Evolutionary conservation across 2,113 vertebrate species (phyloP).

Genomic region (Scolopax mira): DNA sequence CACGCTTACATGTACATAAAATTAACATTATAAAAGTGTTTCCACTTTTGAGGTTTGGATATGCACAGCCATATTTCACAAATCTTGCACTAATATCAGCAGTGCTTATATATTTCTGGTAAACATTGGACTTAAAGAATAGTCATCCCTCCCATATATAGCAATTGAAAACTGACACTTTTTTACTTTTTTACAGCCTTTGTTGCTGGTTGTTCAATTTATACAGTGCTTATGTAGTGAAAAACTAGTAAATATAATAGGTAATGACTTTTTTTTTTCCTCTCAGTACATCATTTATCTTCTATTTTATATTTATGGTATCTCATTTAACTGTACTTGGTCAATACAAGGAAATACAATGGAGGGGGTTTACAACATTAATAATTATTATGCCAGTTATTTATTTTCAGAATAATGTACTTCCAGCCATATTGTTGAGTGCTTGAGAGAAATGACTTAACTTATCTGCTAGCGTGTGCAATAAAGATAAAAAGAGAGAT

Average conservation of each 20-base stretch:
- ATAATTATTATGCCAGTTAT: conserved; percentile 24
- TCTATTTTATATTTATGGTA: conserved; percentile 21
- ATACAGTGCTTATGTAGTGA: neutral
- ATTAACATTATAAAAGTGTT: neutral
- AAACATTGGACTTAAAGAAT: neutral
- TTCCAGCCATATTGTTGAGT: conserved; percentile 10
- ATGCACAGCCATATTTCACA: neutral
- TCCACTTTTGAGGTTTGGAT: neutral
- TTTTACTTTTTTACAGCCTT: neutral
- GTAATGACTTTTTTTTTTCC: neutral
- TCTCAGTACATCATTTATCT: neutral
- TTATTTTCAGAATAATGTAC: conserved; percentile 41
- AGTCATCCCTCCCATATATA: neutral
- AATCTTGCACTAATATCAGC: neutral
- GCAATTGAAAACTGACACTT: neutral
- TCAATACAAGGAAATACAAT: conserved; percentile 10
- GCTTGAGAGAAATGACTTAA: conserved; percentile 9
- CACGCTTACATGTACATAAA: neutral
- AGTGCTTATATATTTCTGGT: neutral
- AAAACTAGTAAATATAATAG: neutral
- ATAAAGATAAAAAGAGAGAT: conserved; percentile 50
- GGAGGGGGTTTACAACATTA: conserved; percentile 21
- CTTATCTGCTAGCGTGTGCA: conserved; percentile 20
- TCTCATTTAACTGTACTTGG: conserved; percentile 33
- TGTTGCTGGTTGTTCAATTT: neutral